Evolutionary conservation across 1,140 invertebrate genomes (phyloP), one percentile per base, ranked within the genome.

Genomic region (Drosophila saltans): DNA sequence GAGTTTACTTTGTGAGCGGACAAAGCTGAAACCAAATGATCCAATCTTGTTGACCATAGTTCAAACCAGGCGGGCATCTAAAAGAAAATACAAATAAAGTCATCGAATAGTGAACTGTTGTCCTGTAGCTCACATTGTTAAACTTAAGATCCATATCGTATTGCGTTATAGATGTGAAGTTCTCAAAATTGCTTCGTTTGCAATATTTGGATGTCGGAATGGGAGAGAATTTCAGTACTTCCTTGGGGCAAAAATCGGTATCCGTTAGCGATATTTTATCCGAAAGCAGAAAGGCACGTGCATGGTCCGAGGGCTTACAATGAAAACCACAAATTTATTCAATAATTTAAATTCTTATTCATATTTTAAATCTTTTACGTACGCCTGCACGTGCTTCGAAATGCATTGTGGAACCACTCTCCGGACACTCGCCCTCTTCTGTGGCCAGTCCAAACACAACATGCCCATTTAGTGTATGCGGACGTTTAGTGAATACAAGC

Each of bases 41-140:
- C 91, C 21, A 92, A 60, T 0, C 91, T 75, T 10, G 80, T 91
- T 0, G 91, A 89, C 91, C 91, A 92, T 2, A 92, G 36, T 9
- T 92, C 82, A 52, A 92, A 91, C 91, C 91, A 92, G 28, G 89
- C 81, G 39, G 91, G 91, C 91, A 92, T 92, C 90, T 92, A 60
- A 33, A 2, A 21, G 4, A 1, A 8, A 3, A 33, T 57, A 41
- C 55, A 6, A 39, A 16, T 30, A 48, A 21, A 40, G 16, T 21
- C 0, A 6, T 10, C 10, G 7, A 56, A 75, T 52, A 26, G 16
- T 6, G 9, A 3, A 28, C 16, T 5, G 8, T 2, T 4, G 0
- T 8, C 0, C 0, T 28, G 33, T n/a, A 6, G 61, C 79, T 72
- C 72, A 91, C 91, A 71, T 92, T 91, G 62, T 81, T 66, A 28